A percentile compares a stretch with the other conserved stretches of the same genome.
Evolutionary conservation across 2,797 vertebrate species (phyloP).

Genomic region (Taenioides sp.): DNA sequence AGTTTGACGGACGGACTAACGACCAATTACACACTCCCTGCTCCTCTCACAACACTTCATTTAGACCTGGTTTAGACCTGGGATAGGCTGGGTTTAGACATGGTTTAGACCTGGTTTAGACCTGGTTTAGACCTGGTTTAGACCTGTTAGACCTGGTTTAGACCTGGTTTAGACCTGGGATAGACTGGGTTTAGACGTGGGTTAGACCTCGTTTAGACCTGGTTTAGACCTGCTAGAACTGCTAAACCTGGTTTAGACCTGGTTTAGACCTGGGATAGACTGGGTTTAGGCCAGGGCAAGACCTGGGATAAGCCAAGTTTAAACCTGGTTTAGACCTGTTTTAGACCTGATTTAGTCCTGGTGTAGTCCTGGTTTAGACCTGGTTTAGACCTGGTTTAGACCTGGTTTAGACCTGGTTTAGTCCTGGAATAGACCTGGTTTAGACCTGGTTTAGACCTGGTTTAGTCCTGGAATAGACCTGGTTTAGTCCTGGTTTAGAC

Average conservation of each 20-base stretch:
- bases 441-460: background rate
- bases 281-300: no score
- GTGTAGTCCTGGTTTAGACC: no score
- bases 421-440: background rate
- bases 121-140: background rate
- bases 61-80: background rate
- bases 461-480: background rate
- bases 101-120: background rate
- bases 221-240: no score
- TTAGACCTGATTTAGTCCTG: no score
- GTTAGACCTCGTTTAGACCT: no score
- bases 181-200: no score
- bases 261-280: background rate
- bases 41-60: background rate
- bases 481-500: no score
- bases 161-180: background rate
- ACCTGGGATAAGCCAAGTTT: no score
- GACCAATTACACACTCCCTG: background rate
- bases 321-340: no score
- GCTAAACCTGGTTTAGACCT: no score
- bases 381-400: background rate
- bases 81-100: background rate
- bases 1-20: slow-evolving; percentile 2
- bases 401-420: background rate
- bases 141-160: background rate